These are phyloP conservation scores for Pipistrellus pipistrellus DNA, from an alignment of 2,797 vertebrate species.

Conservation along the genomic window DNA sequence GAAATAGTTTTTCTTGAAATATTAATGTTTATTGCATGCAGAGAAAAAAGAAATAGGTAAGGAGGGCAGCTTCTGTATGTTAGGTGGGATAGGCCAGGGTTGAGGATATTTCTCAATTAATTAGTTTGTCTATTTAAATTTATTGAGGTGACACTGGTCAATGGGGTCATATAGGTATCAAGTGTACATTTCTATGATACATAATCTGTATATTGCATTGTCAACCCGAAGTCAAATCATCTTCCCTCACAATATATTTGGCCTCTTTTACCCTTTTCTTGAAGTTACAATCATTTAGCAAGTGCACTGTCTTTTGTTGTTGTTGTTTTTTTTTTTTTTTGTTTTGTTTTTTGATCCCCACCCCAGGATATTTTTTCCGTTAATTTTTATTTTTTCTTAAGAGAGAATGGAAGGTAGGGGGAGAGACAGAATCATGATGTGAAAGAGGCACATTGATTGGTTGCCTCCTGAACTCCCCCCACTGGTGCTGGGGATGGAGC, in stretches of 20 bases:
- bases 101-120: not conserved
- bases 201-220: not conserved
- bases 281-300: not conserved
- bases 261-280: not conserved
- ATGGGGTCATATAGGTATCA: not conserved
- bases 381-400: too few species aligned
- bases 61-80: not conserved
- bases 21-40: too few species aligned
- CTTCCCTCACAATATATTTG: not conserved
- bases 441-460: too few species aligned
- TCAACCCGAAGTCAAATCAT: not conserved
- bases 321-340: too few species aligned
- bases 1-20: too few species aligned
- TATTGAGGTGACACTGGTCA: not conserved
- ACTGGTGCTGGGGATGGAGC: too few species aligned
- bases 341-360: too few species aligned
- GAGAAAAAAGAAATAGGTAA: not conserved
- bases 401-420: too few species aligned
- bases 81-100: not conserved
- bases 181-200: not conserved
- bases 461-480: too few species aligned
- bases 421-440: too few species aligned
- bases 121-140: not conserved
- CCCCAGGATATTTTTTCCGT: too few species aligned
- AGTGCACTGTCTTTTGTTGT: not conserved